Percentiles rank a stretch among this genome's conserved stretches.
Evolutionary conservation across 2,888 invertebrate genomes (phyloP).

Genomic region (Hedya salicella): DNA sequence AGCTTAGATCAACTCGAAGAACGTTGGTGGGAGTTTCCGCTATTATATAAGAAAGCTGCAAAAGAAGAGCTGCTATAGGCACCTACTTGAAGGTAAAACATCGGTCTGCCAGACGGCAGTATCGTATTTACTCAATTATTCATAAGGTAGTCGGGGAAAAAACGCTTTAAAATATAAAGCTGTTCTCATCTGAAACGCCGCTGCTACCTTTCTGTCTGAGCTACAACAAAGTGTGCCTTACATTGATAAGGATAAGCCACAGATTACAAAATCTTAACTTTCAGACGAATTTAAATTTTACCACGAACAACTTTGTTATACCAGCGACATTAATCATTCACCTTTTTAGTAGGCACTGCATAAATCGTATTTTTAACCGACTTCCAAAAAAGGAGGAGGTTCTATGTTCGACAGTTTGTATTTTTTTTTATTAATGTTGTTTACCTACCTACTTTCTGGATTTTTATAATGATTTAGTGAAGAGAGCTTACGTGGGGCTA

Average conservation of each 20-base stretch:
- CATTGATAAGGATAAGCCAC: neutral
- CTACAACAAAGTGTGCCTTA: neutral
- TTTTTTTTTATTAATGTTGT: conserved; percentile 13
- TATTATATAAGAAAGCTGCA: too few relatives aligned
- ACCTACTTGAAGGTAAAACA: too few relatives aligned
- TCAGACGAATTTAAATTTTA: conserved; percentile 7
- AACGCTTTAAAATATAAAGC: conserved; percentile 3
- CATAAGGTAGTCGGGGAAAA: neutral
- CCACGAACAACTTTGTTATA: conserved; percentile 23
- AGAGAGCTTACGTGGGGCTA: neutral
- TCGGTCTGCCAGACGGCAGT: too few relatives aligned
- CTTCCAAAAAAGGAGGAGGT: too few relatives aligned
- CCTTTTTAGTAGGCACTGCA: conserved; percentile 8
- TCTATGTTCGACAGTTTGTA: too few relatives aligned
- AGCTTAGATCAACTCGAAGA: too few relatives aligned
- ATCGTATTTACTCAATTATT: neutral
- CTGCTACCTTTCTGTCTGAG: neutral
- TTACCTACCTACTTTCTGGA: conserved; percentile 2
- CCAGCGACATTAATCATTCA: conserved; percentile 18
- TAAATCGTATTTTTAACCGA: conserved; percentile 3
- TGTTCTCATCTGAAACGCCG: conserved; percentile 11
- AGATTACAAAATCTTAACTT: neutral
- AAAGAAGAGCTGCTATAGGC: too few relatives aligned
- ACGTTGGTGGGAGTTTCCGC: too few relatives aligned
- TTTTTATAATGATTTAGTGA: neutral